Conservation (phyloP, 2,797 vertebrate genomes). For the Alauda arvensis region DNA sequence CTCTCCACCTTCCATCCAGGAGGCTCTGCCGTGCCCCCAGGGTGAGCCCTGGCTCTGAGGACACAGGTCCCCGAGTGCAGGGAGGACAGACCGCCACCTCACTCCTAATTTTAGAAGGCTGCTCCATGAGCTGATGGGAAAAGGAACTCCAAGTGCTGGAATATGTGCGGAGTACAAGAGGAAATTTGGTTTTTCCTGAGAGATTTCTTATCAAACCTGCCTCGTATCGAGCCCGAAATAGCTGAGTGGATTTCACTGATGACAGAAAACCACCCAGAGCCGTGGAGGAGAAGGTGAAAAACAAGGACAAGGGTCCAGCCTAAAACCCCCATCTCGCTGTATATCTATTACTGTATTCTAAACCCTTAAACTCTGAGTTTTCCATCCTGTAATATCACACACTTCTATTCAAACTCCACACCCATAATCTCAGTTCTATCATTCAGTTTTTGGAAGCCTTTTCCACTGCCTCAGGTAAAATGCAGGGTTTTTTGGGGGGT, state of each 20-base stretch:
- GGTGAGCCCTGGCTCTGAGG: not conserved
- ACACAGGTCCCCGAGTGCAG: not conserved
- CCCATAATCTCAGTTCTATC: too few relatives aligned
- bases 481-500: too few relatives aligned
- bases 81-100: not conserved
- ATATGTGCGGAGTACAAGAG: conserved; percentile 37
- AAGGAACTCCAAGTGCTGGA: conserved; percentile 44
- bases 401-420: too few relatives aligned
- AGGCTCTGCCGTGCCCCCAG: not conserved
- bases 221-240: conserved; percentile 44
- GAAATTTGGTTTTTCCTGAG: conserved; percentile 62
- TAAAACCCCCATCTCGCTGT: too few relatives aligned
- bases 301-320: too few relatives aligned
- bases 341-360: too few relatives aligned
- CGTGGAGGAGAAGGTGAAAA: too few relatives aligned
- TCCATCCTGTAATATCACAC: too few relatives aligned
- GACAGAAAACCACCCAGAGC: too few relatives aligned
- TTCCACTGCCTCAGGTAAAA: too few relatives aligned
- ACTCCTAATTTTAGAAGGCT: conserved; percentile 56
- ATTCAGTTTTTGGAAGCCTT: too few relatives aligned
- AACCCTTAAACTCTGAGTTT: too few relatives aligned
- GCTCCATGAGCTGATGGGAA: conserved; percentile 30
- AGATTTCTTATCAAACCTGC: conserved; percentile 64
- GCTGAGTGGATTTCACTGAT: not conserved
- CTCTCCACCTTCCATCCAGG: not conserved